These are phyloP conservation scores for Sialis fuliginosa DNA, from an alignment of 2,888 invertebrate genomes.

Conservation along the genomic window DNA sequence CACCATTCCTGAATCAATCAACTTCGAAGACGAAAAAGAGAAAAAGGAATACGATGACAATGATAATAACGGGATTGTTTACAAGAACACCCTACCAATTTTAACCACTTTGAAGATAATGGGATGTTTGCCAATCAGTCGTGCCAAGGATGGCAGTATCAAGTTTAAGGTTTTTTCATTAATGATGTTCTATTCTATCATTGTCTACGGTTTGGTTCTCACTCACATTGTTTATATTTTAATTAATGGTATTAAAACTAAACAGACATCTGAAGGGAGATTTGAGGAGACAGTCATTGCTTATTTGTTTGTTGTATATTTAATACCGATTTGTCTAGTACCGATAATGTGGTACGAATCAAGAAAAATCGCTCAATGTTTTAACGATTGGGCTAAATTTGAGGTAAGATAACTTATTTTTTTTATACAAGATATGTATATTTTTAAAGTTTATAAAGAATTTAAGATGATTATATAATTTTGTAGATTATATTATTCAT, in stretches of 20 bases:
- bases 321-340: conserved; percentile 42
- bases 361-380: conserved; percentile 37
- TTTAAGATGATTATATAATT: no score
- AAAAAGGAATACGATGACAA: neutral
- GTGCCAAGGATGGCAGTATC: conserved; percentile 26
- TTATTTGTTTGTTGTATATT: conserved; percentile 53
- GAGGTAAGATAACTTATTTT: conserved; percentile 28
- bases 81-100: conserved; percentile 27
- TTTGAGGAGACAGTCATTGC: conserved; percentile 62
- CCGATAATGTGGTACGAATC: conserved; percentile 52
- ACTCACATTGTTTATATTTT: conserved; percentile 15
- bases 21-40: no score
- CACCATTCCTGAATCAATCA: neutral
- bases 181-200: conserved; percentile 38
- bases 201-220: conserved; percentile 29
- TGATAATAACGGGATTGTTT: conserved; percentile 17
- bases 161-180: conserved; percentile 24
- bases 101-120: conserved; percentile 30
- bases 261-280: conserved; percentile 33
- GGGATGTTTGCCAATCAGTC: conserved; percentile 43
- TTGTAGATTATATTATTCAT: no score
- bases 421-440: neutral
- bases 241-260: neutral
- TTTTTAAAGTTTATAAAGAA: no score
- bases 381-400: conserved; percentile 48